Percentiles rank a stretch among this genome's conserved stretches.
These are phyloP conservation scores for Herpetotheres cachinnans DNA, from an alignment of 2,113 vertebrate genomes.

Conservation along the genomic window DNA sequence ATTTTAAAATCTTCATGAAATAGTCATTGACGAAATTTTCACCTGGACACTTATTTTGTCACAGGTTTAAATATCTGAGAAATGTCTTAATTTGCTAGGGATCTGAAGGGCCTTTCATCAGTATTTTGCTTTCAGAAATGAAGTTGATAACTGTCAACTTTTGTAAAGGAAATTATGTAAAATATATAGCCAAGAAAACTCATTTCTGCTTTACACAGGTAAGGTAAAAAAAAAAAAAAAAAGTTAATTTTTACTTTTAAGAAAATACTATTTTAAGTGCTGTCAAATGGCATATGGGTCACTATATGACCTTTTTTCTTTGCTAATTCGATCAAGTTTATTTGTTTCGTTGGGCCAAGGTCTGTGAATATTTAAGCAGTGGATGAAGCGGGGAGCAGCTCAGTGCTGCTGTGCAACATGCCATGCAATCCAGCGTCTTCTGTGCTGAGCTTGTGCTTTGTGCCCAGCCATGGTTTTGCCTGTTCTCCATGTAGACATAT, in stretches of 20 bases:
- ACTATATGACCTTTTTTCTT: neutral
- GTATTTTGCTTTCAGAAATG: neutral
- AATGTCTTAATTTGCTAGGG: neutral
- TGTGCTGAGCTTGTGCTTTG: neutral
- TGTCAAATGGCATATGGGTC: neutral
- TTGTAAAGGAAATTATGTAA: neutral
- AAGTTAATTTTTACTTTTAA: neutral
- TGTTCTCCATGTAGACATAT: fast-evolving
- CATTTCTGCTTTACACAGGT: fast-evolving
- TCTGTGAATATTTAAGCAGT: neutral
- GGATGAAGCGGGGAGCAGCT: neutral
- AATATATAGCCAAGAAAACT: neutral
- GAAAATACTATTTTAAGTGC: neutral
- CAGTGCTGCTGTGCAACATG: neutral
- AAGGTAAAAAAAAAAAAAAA: neutral
- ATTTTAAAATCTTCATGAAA: neutral
- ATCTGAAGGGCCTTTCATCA: neutral
- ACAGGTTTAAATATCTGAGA: neutral
- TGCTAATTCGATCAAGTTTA: neutral
- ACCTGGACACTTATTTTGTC: neutral
- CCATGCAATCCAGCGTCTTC: fast-evolving
- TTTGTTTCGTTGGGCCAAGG: neutral
- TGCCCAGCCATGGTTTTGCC: neutral
- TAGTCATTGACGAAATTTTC: neutral
- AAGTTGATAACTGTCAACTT: neutral